These are phyloP conservation scores for Hyperopisus bebe DNA, from an alignment of 2,113 vertebrate species.

Conservation along the genomic window DNA sequence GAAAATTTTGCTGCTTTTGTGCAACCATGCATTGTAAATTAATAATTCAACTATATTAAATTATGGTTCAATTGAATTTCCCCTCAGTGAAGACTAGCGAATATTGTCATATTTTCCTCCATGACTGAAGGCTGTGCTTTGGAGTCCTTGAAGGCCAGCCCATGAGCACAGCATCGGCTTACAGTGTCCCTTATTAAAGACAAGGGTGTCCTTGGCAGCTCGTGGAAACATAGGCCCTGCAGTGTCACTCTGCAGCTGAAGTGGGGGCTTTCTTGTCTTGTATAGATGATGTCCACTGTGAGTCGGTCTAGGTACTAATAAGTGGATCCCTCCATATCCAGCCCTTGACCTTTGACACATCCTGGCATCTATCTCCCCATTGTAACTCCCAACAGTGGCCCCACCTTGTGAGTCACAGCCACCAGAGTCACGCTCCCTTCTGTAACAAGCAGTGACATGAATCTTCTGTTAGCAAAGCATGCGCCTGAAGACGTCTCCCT, in stretches of 20 bases:
- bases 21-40: background rate
- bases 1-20: background rate
- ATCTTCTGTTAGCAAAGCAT: constrained; percentile 3
- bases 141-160: constrained; percentile 40
- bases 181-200: constrained; percentile 32
- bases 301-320: background rate
- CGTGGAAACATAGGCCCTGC: constrained; percentile 19
- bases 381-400: background rate
- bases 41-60: background rate
- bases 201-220: constrained; percentile 41
- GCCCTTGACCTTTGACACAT: background rate
- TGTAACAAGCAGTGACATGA: background rate
- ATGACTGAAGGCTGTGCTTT: constrained; percentile 40
- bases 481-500: background rate
- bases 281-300: background rate
- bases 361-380: background rate
- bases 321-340: background rate
- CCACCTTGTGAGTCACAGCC: background rate
- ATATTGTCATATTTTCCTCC: background rate
- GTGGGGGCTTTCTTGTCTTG: background rate
- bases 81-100: background rate
- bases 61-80: background rate
- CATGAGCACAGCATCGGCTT: background rate
- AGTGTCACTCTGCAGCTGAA: background rate
- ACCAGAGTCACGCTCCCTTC: background rate